Evolutionary conservation across 35 echinoderm and acorn worm genomes (phyloP), one percentile per base, ranked within the genome.

Genomic region (Ophiothrix spiculata): DNA sequence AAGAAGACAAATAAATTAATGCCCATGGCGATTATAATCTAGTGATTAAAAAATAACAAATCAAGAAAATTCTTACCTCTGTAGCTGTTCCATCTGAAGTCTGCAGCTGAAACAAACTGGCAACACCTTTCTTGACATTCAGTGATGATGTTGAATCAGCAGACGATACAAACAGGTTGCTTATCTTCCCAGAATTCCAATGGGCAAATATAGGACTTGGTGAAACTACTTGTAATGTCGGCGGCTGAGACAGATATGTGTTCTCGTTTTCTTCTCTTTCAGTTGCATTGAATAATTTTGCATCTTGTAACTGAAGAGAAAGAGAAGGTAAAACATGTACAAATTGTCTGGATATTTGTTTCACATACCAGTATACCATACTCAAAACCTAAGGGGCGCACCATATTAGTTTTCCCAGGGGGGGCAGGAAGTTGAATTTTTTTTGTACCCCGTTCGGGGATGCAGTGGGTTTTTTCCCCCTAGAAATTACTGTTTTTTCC

Each of bases 81-180:
- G 83, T 64, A 0, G 85, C 88, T n/a, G 38, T 84, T 13, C 94
- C 94, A 42, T 97, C 75, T 8, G 23, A 37, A 4, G 85, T 79
- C 86, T 97, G 94, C 31, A 97, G 32, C 40, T 97, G 94, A 74
- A 97, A 80, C 32, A 93, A 69, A 74, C 91, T 88, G 40, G 89
- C 88, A 64, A 89, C 79, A 14, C 94, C 94, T 69, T 90, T 93
- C 77, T 97, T 97, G 25, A 91, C 40, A 38, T 97, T 92, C 16
- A 90, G 49, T 16, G 91, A 97, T 4, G 87, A 69, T 14, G 88
- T 76, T 37, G 89, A 39, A 25, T 97, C 94, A 33, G 81, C 89
- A 16, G 84, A 80, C 8, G 87, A 90, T 33, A 74, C 83, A 38
- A 89, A 97, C n/a, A 97, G 28, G 25, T 86, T 75, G 31, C 16